Evolutionary conservation across 2,888 invertebrate genomes (phyloP), one percentile per base, ranked within the genome.

Genomic region (Melanophora roralis): DNA sequence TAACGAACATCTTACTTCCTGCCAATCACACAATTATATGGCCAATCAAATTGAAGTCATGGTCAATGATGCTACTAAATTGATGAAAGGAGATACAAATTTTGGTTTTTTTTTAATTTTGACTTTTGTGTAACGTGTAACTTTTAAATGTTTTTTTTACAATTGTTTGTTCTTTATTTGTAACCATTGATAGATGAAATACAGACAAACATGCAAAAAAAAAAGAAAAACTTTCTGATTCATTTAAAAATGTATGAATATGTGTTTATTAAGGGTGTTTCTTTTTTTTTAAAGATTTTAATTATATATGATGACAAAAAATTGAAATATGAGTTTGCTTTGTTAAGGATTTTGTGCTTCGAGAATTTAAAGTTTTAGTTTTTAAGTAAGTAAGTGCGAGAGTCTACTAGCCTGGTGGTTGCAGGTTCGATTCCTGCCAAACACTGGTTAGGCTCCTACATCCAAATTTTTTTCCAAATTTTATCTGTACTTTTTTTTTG

Each of bases 1-100:
- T 62, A 75, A 75, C 60, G 75, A 75, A 68, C 62, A 64, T 74
- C 69, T 78, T 75, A 71, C 59, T 65, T 79, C 57, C 43, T 79
- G 71, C 53, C 74, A 79, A 60, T 75, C 74, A 79, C 47, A 65
- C 45, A 71, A 59, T 75, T 79, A 75, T 71, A 73, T 71, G 74
- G 60, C 74, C 79, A 79, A 79, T 79, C 79, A 79, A 74, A 71
- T 62, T 76, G 68, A 55, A 60, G 68, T 62, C 68, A 68, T 76
- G 68, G 68, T 69, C 68, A 68, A 65, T 65, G 57, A 73, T 57
- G 55, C 57, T 65, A 27, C 6, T 27, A 64, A 73, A 65, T 65
- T 73, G 73, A 40, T 57, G 57, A 73, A 49, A 73, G 57, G 65
- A 65, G 16, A 49, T 65, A 73, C 12, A 38, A 65, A 65, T 47